A percentile compares a stretch with the other conserved stretches of the same genome.
Evolutionary conservation across 2,888 invertebrate genomes (phyloP).

Genomic region (Drosophila flavopinicola): DNA sequence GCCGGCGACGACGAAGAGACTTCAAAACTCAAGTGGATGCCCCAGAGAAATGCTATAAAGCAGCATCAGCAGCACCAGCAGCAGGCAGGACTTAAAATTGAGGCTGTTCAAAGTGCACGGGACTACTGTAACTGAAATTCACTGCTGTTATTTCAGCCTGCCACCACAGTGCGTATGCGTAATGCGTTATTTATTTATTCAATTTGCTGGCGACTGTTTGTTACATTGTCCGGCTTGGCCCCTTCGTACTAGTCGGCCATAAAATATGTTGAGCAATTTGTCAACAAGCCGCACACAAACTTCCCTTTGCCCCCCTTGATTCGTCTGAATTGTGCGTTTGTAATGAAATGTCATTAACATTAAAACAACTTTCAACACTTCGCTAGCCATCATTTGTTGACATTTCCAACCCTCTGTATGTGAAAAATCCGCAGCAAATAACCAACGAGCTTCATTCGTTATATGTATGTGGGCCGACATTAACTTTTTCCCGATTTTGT

Average conservation of each 20-base stretch:
- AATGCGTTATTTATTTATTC: conserved; percentile 66
- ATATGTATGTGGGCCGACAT: conserved; percentile 34
- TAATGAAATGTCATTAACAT: conserved; percentile 76
- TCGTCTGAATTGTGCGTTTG: conserved; percentile 21
- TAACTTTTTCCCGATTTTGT: conserved; percentile 61
- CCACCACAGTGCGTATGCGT: conserved; percentile 57
- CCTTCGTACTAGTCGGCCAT: conserved; percentile 32
- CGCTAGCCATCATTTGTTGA: conserved; percentile 37
- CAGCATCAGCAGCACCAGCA: conserved; percentile 4
- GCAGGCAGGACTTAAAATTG: conserved; percentile 2
- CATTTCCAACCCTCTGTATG: conserved; percentile 24
- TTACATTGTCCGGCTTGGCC: conserved; percentile 29
- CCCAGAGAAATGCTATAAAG: conserved; percentile 42
- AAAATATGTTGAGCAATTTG: conserved; percentile 69
- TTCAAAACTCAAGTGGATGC: conserved; percentile 58
- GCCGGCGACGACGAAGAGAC: conserved; percentile 34
- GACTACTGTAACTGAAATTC: conserved; percentile 8
- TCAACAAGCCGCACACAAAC: conserved; percentile 49
- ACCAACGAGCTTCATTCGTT: conserved; percentile 4
- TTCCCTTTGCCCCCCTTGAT: background rate
- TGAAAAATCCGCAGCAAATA: conserved; percentile 30
- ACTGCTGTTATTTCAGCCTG: conserved; percentile 17
- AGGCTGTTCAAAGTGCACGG: conserved; percentile 3
- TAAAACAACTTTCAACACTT: conserved; percentile 74
- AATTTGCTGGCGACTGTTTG: conserved; percentile 38